Base-by-base conservation (phyloP, 2,113 vertebrate species). In the Speoplatyrhinus poulsoni region DNA sequence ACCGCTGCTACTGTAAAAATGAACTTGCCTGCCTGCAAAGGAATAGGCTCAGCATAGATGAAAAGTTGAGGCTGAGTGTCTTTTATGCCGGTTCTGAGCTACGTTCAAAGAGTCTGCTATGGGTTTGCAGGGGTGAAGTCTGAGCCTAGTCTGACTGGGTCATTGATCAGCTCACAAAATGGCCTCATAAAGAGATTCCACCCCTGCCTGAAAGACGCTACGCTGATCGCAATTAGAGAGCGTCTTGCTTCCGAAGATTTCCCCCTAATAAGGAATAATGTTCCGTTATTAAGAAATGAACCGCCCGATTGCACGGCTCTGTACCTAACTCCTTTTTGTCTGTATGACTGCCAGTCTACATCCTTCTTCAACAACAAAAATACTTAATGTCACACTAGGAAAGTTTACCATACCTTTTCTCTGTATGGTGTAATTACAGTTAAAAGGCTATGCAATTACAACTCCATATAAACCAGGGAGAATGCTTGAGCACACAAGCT, bases 121-220 rank as follows among this genome's bases (percentile, higher is more conserved):
- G 65, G 83, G 79, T 62, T 64, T 26, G 62, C 85, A 86, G 77
- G 82, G 74, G 63, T 69, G 84, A 49, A 70, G 70, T 49, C 67
- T 53, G 77, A 80, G 80, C 12, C 16, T 79, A 83, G 81, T 76
- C 85, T 84, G 88, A 89, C 89, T 83, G 82, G 89, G 86, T 89
- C 89, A 92, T 92, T 91, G 91, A 93, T 92, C 87, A 89, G 82
- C 82, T 65, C 76, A 88, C 85, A 90, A 91, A 93, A 91, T 87
- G 85, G 84, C 83, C 89, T 85, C 89, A 92, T 92, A 89, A 90
- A 89, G 89, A 72, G 54, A 90, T 82, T 90, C 91, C 89, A 85
- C 90, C 90, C 89, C 85, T 70, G 70, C 82, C 86, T 87, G 78
- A 90, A 85, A 89, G 88, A 88, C 81, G 76, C 73, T 76, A 89